phyloP scores from a whole-genome alignment of 2,113 vertebrate genomes.

The Malurus alboscapulatus region DNA sequence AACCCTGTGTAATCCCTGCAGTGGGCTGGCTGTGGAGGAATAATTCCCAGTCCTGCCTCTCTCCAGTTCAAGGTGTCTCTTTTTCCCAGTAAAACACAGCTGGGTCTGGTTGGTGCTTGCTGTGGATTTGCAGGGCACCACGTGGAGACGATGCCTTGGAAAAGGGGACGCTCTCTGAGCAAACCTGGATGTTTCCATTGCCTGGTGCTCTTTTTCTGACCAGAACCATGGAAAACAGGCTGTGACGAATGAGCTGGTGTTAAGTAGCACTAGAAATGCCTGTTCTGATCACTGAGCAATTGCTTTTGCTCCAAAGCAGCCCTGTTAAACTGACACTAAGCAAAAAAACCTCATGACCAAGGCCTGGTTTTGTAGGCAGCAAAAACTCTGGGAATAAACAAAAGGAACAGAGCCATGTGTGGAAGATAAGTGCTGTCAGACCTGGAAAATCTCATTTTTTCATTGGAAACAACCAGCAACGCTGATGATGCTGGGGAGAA shows the following conservation, averaged over 20 bases:
- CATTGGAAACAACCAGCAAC: neutral
- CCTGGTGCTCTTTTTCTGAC: neutral
- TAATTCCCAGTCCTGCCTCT: neutral
- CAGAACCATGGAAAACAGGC: neutral
- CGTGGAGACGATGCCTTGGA: neutral
- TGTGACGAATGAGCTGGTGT: neutral
- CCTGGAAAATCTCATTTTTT: neutral
- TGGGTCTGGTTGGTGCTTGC: neutral
- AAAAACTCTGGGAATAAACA: neutral
- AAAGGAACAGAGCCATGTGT: neutral
- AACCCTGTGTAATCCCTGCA: neutral
- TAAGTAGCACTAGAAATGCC: neutral
- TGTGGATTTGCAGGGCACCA: neutral
- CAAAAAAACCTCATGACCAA: neutral
- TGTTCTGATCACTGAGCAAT: neutral
- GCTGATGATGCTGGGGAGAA: neutral
- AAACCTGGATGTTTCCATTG: neutral
- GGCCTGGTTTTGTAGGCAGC: neutral
- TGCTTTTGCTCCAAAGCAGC: neutral
- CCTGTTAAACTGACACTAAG: neutral
- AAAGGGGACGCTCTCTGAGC: neutral
- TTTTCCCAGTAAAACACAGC: neutral
- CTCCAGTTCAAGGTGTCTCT: neutral
- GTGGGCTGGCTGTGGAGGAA: neutral
- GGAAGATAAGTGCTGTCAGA: neutral